phyloP scores from a whole-genome alignment of 1,140 invertebrate species.

The Trissolcus basalis region DNA sequence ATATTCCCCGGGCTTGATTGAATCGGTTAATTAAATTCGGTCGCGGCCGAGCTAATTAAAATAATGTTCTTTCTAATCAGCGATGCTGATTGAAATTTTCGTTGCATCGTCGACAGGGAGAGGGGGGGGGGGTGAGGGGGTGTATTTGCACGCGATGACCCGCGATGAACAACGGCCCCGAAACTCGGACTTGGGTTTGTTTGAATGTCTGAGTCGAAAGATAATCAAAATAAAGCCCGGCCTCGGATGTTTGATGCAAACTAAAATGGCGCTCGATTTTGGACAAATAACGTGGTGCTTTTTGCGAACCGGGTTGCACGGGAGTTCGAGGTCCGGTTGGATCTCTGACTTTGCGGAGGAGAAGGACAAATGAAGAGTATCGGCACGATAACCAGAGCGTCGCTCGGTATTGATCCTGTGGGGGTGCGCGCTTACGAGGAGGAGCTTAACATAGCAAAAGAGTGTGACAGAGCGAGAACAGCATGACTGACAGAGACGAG shows the following conservation, averaged over 20 bases:
- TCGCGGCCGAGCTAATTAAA: not conserved
- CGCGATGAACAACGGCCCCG: constrained; percentile 1
- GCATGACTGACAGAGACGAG: constrained; percentile 27
- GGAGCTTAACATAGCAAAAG: constrained; percentile 48
- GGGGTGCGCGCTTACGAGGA: constrained; percentile 48
- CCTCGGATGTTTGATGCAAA: constrained; percentile 2
- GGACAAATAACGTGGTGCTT: constrained; percentile 23
- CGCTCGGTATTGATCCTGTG: constrained; percentile 54
- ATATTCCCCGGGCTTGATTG: no score
- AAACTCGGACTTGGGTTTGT: constrained; percentile 5
- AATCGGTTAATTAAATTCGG: no score
- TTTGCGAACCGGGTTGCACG: no score
- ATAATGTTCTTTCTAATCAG: constrained; percentile 5
- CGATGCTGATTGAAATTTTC: not conserved
- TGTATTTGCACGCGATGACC: constrained; percentile 7
- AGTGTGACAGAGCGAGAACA: constrained; percentile 41
- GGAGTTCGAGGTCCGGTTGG: no score
- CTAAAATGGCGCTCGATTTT: constrained; percentile 41
- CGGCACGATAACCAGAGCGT: constrained; percentile 41
- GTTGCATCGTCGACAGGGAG: no score
- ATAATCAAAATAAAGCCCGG: constrained; percentile 25
- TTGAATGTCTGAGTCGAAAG: not conserved
- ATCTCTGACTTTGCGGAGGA: no score
- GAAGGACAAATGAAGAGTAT: constrained; percentile 36
- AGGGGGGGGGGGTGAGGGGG: not conserved